These are phyloP conservation scores for Microctonus aethiopoides DNA, from an alignment of 2,888 invertebrate genomes.

Conservation along the genomic window DNA sequence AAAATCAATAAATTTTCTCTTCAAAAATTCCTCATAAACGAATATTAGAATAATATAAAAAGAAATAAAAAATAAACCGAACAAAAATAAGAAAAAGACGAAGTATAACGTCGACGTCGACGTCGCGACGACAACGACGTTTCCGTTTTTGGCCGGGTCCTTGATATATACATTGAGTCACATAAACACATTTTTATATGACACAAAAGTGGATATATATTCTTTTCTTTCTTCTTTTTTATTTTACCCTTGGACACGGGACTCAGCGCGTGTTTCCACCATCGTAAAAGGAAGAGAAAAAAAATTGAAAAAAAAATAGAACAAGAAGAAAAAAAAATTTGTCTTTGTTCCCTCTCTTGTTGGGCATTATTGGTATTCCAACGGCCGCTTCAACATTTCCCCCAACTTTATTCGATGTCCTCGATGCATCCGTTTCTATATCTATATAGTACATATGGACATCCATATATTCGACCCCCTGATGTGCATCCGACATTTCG, in stretches of 20 bases:
- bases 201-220: slow-evolving; percentile 57
- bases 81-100: neutral
- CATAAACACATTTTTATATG: slow-evolving; percentile 64
- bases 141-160: slow-evolving; percentile 50
- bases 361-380: slow-evolving; percentile 52
- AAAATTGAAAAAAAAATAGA: neutral
- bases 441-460: too few relatives aligned
- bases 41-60: too few relatives aligned
- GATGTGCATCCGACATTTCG: too few relatives aligned
- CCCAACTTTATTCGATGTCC: slow-evolving; percentile 42
- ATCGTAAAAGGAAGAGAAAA: neutral
- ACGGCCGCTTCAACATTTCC: slow-evolving; percentile 39
- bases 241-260: slow-evolving; percentile 40
- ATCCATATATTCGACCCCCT: too few relatives aligned
- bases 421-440: slow-evolving; percentile 31
- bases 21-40: too few relatives aligned
- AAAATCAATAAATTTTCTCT: too few relatives aligned
- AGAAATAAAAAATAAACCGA: too few relatives aligned
- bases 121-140: slow-evolving; percentile 43
- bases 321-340: slow-evolving; percentile 45
- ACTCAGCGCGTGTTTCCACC: slow-evolving; percentile 35
- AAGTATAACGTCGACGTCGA: slow-evolving; percentile 39
- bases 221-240: slow-evolving; percentile 41
- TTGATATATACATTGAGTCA: slow-evolving; percentile 51
- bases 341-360: slow-evolving; percentile 49